Evolutionary conservation across 92 coral and sea anemone species (phyloP), one percentile per base, ranked within the genome.

Genomic region (Umimayanthus kanabou): DNA sequence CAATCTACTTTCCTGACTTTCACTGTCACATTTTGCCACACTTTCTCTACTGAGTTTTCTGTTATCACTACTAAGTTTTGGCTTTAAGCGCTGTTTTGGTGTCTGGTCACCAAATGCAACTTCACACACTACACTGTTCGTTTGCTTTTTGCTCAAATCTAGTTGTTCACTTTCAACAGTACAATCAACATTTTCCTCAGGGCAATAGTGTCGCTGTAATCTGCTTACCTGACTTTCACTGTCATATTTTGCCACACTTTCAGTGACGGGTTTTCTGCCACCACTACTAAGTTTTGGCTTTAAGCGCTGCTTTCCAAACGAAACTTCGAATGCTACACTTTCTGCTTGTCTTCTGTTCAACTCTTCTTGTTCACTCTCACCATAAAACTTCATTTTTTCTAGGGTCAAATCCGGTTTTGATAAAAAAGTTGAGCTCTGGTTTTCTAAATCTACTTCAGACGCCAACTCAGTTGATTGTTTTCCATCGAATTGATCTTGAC

Each of bases 251-350:
- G 2, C 20, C 6, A 23, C 53, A 18, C 74, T 33, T 66, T 66
- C 66, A 83, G 2, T 37, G 15, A 13, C 18, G 0, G 26, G 10
- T 29, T 71, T 47, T 25, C 42, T 49, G 22, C 61, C 14, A 47
- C 25, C 78, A 43, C 66, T 70, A 47, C 87, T 83, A 18, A 83
- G 67, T 70, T 69, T 43, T 70, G 66, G 87, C 23, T 83, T 70
- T 26, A 25, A 33, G 1, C 39, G 78, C 18, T 45, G 40, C 5
- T 28, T 47, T 28, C 33, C 28, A 28, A 83, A 28, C 39, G 77
- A 71, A 26, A 83, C 53, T 69, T 83, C 87, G 16, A 83, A 83
- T 18, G 45, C 87, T 69, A 83, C 45, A 70, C 25, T 69, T 69
- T 83, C 87, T 26, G 25, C 22, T 49, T 78, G 42, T 75, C 30